These are phyloP conservation scores for Dasypogon diadema DNA, from an alignment of 2,888 invertebrate genomes.

Conservation along the genomic window DNA sequence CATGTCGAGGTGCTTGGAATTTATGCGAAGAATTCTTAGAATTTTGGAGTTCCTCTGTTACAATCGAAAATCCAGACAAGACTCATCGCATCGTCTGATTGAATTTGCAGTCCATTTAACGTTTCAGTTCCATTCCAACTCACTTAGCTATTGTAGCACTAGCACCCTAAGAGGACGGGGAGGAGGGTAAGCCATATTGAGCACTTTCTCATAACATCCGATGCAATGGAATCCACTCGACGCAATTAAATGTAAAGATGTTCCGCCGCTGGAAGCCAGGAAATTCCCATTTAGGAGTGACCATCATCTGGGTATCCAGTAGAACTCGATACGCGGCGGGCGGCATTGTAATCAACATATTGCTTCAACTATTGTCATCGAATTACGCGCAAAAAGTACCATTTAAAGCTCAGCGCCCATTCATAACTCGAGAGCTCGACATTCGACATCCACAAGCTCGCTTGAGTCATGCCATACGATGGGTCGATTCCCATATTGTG, in stretches of 20 bases:
- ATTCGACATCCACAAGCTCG: neutral
- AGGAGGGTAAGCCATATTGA: neutral
- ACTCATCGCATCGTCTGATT: neutral
- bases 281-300: constrained; percentile 67
- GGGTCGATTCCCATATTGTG: constrained; percentile 30
- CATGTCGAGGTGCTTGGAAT: constrained; percentile 35
- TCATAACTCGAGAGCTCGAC: constrained; percentile 13
- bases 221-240: constrained; percentile 55
- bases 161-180: constrained; percentile 7
- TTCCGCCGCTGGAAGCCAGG: constrained; percentile 69
- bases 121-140: neutral
- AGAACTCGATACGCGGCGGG: constrained; percentile 50
- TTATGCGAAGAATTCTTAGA: constrained; percentile 46
- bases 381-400: constrained; percentile 56
- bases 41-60: constrained; percentile 29
- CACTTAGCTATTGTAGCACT: no score
- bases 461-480: constrained; percentile 26
- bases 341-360: constrained; percentile 52
- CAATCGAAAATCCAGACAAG: constrained; percentile 23
- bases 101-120: constrained; percentile 20
- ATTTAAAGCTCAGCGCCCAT: constrained; percentile 47
- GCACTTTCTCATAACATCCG: constrained; percentile 52
- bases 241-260: constrained; percentile 67
- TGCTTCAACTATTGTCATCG: constrained; percentile 57
- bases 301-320: constrained; percentile 48